Evolutionary conservation across 2,113 vertebrate species (phyloP), one percentile per base, ranked within the genome.

Genomic region (Hystrix brachyura): DNA sequence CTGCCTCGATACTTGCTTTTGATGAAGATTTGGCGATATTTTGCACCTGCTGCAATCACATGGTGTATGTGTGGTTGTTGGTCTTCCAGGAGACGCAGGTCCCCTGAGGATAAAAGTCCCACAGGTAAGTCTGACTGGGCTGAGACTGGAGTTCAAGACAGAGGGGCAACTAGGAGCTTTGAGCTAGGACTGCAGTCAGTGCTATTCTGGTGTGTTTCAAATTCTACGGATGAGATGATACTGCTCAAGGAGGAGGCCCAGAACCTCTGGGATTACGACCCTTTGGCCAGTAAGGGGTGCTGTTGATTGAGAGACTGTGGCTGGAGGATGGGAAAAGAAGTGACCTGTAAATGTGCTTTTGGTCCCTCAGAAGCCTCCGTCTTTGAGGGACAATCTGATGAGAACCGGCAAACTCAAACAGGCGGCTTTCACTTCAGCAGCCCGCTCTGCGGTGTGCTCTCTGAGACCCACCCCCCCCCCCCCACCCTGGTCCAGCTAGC

Each of bases 231-330:
- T 2, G 59, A 76, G 64, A 43, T 15, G 27, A 43, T 38, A 17
- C 7, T 3, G 34, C 38, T n/a, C 4, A 19, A n/a, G 4, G 29
- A 38, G 29, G 38, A 80, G 51, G n/a, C 76, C 62, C 17, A 3
- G 59, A 29, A 60, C 19, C 12, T 12, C n/a, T 19, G 38, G 48
- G 65, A 29, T 81, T 91, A 25, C 38, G 38, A 5, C 25, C 7
- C 72, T 17, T 62, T 86, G 97, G 92, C 98, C 98, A 97, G 97
- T 94, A 98, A 97, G 98, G 95, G 98, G 98, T 97, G 97, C 97
- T 98, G 98, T 98, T 96, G 98, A 93, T 97, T 74, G 98, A 94
- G 46, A 93, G 94, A 98, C 97, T 1, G 96, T 43, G 83, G 57
- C 51, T 19, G 32, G n/a, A 59, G 53, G 85, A 1, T 2, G 0